Evolutionary conservation across 2,888 invertebrate species (phyloP).

Genomic region (Noctua janthe): DNA sequence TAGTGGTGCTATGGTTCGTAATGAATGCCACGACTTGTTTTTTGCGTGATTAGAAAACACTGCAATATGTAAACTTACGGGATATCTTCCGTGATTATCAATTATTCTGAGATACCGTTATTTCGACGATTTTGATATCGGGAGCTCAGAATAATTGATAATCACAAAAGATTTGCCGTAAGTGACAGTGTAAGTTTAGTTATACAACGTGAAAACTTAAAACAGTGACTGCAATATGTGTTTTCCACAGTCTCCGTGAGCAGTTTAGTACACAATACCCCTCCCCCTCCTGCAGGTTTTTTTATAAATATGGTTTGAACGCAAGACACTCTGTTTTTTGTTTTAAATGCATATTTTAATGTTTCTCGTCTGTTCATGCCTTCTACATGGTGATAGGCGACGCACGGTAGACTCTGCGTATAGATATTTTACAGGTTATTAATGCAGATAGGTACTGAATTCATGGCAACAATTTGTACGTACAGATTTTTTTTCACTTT

Average conservation of each 20-base stretch:
- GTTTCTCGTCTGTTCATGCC: not conserved
- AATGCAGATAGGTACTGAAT: not conserved
- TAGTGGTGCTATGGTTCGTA: not conserved
- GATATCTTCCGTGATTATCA: no score
- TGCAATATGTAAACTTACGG: not conserved
- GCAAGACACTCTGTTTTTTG: not conserved
- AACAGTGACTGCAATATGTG: not conserved
- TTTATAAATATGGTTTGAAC: not conserved
- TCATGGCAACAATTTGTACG: not conserved
- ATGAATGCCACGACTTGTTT: not conserved
- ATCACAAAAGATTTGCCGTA: no score
- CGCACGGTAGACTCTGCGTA: not conserved
- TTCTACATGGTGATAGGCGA: not conserved
- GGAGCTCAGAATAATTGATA: no score
- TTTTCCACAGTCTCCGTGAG: not conserved
- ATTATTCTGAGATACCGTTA: no score
- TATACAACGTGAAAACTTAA: no score
- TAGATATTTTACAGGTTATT: not conserved
- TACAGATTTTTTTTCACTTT: not conserved
- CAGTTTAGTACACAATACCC: not conserved
- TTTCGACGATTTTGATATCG: no score
- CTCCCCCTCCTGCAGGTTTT: not conserved
- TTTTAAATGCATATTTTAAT: not conserved
- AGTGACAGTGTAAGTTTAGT: no score
- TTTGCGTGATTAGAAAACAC: not conserved